Conservation (phyloP, 2,113 vertebrate species). For the Gasterosteus aculeatus region DNA sequence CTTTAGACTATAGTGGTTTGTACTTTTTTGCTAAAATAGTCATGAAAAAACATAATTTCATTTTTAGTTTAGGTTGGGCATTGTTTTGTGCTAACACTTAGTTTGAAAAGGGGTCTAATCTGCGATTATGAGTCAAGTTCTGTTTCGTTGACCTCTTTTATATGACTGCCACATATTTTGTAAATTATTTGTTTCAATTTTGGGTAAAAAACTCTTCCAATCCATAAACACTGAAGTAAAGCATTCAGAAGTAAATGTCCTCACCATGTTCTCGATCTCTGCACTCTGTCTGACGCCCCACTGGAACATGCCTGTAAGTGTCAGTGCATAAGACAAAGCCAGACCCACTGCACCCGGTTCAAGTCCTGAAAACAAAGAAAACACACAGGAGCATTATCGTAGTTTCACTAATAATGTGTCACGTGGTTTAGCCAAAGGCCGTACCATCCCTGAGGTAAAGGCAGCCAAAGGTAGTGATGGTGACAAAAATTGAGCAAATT, state of each 20-base stretch:
- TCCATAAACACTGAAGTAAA: neutral
- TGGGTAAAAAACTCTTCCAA: neutral
- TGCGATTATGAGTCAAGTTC: neutral
- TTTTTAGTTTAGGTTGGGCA: neutral
- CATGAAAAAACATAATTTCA: too few species aligned
- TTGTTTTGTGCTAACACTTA: neutral
- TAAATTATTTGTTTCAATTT: neutral
- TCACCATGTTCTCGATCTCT: constrained; percentile 96
- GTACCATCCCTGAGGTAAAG: constrained; percentile 87
- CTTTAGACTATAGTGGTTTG: neutral
- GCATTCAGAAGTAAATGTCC: constrained; percentile 24
- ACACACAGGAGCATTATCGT: neutral
- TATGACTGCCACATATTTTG: neutral
- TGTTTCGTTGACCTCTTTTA: neutral
- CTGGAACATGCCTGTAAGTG: constrained; percentile 95
- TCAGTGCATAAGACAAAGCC: constrained; percentile 89
- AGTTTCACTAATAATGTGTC: neutral
- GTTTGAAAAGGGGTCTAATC: neutral
- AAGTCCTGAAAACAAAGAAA: constrained; percentile 77
- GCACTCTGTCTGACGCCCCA: constrained; percentile 96
- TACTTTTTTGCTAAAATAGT: too few species aligned
- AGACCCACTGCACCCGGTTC: constrained; percentile 90
- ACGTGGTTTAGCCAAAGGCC: neutral
- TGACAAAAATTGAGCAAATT: constrained; percentile 93
- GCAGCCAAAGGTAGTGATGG: constrained; percentile 87